Conservation (phyloP, 1,140 invertebrate genomes). For the Anastatus disparis region DNA sequence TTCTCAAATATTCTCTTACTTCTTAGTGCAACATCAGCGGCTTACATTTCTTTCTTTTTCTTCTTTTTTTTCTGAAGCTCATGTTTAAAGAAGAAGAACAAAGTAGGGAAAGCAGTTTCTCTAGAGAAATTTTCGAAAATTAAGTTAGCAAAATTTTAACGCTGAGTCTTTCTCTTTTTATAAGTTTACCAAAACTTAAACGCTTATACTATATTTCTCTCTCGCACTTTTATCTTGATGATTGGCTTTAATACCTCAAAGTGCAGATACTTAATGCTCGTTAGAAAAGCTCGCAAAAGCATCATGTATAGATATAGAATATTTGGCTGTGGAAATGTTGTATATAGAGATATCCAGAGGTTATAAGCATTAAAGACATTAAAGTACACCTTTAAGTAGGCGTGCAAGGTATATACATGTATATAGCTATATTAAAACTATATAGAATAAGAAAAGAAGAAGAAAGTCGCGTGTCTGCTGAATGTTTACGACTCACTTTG, state of each 20-base stretch:
- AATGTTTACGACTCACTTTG: slow-evolving; percentile 30
- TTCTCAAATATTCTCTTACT: no score
- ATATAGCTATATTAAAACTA: neutral
- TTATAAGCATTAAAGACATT: slow-evolving; percentile 27
- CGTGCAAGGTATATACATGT: no score
- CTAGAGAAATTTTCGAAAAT: slow-evolving; percentile 13
- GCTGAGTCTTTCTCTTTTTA: neutral
- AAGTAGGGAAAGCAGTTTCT: neutral
- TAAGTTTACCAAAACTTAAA: no score
- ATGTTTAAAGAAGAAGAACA: neutral
- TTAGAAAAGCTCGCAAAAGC: neutral
- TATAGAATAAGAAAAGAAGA: neutral
- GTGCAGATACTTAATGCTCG: slow-evolving; percentile 13
- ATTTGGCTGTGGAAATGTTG: no score
- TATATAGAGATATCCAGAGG: no score
- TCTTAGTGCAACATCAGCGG: neutral
- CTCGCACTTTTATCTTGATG: no score
- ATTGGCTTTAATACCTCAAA: slow-evolving; percentile 11
- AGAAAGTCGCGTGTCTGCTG: slow-evolving; percentile 29
- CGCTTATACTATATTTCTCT: no score
- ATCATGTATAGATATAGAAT: no score
- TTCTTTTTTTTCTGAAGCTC: no score
- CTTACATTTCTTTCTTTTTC: no score
- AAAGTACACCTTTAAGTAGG: slow-evolving; percentile 18
- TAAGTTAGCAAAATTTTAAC: neutral